phyloP scores from a whole-genome alignment of 2,113 vertebrate genomes.

The Cephalophus harveyi region DNA sequence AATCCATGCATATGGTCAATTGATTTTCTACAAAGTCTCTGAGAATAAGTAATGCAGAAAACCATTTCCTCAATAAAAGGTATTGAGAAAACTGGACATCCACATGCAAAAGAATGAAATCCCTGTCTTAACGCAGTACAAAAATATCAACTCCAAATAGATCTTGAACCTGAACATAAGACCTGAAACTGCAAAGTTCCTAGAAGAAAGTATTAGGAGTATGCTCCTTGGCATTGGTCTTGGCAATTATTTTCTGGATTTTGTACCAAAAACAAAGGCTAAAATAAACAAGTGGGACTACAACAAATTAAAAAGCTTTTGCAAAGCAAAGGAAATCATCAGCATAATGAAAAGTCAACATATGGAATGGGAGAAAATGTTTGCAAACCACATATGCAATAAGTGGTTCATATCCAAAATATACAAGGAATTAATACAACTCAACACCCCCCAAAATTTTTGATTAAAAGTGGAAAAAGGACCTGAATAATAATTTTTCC shows the following conservation, averaged over 20 bases:
- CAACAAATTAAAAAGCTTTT: neutral
- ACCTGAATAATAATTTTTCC: neutral
- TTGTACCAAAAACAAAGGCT: neutral
- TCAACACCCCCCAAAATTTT: neutral
- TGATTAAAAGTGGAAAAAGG: neutral
- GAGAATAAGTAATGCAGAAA: neutral
- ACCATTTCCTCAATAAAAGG: neutral
- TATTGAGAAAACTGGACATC: neutral
- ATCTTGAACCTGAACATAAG: neutral
- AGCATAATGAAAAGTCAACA: neutral
- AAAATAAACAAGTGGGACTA: neutral
- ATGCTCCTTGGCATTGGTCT: neutral
- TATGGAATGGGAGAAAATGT: neutral
- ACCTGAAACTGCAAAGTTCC: neutral
- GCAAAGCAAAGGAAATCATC: neutral
- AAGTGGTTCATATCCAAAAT: neutral
- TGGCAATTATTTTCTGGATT: neutral
- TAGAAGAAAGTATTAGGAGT: neutral
- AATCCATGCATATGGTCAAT: neutral
- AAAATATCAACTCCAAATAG: neutral
- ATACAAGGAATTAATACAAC: neutral
- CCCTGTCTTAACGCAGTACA: neutral
- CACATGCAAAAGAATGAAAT: neutral
- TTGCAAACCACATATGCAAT: neutral
- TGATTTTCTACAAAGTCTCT: neutral